Evolutionary conservation across 2,888 invertebrate genomes (phyloP), one percentile per base, ranked within the genome.

Genomic region (Limnephilus auricula): DNA sequence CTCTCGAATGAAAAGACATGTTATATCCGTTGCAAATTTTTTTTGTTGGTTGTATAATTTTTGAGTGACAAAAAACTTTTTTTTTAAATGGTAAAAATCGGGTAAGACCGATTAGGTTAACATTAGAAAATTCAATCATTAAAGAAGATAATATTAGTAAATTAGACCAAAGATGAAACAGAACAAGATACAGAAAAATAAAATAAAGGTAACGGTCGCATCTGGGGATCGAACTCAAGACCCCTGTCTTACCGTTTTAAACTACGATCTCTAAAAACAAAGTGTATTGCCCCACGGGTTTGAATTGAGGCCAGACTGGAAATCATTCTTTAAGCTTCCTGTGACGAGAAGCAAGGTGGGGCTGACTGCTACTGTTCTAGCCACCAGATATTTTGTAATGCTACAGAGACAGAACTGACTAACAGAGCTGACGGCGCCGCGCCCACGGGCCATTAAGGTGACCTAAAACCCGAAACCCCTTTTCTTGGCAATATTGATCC

Each of bases 401-500:
- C 65, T 65, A 50, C 50, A 50, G 50, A 50, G 65, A 65, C 65
- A 65, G 65, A n/a, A 65, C 50, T 50, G 50, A 18, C 50, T 50
- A 50, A 50, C 65, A n/a, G 65, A 65, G 65, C 65, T 65, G 40
- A 37, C 40, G n/a, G 37, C 37, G 37, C 37, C 85, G 40, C 85
- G 85, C 40, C 85, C 85, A 40, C 30, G n/a, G 85, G 25, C 85
- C 85, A 85, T 40, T 37, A 40, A 85, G 85, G 85, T 85, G 85
- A 85, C 85, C 85, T 85, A 40, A 40, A 85, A 85, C 85, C 85
- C 45, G 65, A 65, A 65, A 65, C 65, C 65, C 65, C 65, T 65
- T 85, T 85, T 85, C 85, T 85, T 85, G 85, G 40, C 85, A 40
- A 85, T 85, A 85, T 85, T 45, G 85, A 85, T 85, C 85, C 85